These are phyloP conservation scores for Drosophila tanythrix DNA, from an alignment of 2,888 invertebrate genomes.

Conservation along the genomic window DNA sequence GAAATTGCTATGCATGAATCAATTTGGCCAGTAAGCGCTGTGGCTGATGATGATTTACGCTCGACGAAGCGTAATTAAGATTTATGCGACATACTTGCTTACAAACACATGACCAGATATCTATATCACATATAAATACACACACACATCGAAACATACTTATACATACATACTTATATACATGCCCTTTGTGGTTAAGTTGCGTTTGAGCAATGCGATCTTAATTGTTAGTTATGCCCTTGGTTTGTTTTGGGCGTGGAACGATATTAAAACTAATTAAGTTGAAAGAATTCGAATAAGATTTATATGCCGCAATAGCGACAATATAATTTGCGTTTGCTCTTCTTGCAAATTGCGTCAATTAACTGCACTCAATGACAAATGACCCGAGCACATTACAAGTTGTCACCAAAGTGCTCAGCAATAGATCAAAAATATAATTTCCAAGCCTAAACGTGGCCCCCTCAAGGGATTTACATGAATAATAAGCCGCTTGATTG, in stretches of 20 bases:
- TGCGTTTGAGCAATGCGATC: conserved; percentile 46
- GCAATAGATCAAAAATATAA: conserved; percentile 32
- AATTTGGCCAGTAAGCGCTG: conserved; percentile 57
- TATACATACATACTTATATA: conserved; percentile 8
- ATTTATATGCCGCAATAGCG: conserved; percentile 67
- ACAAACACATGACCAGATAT: conserved; percentile 40
- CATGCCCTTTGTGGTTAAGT: conserved; percentile 37
- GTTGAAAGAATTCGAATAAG: conserved; percentile 73
- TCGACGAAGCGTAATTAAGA: conserved; percentile 80
- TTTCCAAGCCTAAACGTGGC: neutral
- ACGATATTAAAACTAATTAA: conserved; percentile 75
- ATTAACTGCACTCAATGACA: conserved; percentile 79
- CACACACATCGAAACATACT: neutral
- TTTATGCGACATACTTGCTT: conserved; percentile 66
- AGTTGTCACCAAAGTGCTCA: conserved; percentile 34
- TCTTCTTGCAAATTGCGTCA: conserved; percentile 66
- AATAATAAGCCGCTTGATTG: conserved; percentile 27
- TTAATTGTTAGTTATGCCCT: conserved; percentile 77
- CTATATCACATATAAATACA: neutral
- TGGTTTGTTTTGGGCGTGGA: conserved; percentile 38
- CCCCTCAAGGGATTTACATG: conserved; percentile 4
- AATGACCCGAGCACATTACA: conserved; percentile 34
- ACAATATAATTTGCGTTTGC: conserved; percentile 55
- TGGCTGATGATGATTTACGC: conserved; percentile 80
- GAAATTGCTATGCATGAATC: conserved; percentile 64